Evolutionary conservation across 2,797 vertebrate species (phyloP).

Genomic region (Lithobates sylvaticus): DNA sequence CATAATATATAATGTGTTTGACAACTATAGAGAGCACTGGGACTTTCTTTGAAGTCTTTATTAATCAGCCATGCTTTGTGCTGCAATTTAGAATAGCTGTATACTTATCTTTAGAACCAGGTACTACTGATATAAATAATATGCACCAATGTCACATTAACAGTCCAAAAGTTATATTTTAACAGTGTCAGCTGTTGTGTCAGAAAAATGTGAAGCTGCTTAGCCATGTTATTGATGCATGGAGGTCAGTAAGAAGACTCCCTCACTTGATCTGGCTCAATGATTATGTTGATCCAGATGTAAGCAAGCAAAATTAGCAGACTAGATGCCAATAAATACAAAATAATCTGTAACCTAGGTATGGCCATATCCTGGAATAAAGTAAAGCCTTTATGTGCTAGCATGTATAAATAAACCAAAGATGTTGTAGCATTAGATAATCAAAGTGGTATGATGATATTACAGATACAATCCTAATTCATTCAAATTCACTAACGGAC

Average conservation of each 20-base stretch:
- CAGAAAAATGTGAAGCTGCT: neutral
- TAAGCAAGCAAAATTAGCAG: conserved; percentile 29
- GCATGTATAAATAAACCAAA: conserved; percentile 18
- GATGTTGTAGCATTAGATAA: neutral
- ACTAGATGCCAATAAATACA: conserved; percentile 36
- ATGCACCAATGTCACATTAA: too few relatives aligned
- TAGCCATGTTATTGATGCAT: neutral
- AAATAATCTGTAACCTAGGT: conserved; percentile 22
- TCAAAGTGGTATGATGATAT: too few relatives aligned
- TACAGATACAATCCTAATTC: too few relatives aligned
- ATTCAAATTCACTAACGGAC: too few relatives aligned
- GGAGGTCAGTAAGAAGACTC: conserved; percentile 16
- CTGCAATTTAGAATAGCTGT: neutral
- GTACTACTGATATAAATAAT: too few relatives aligned
- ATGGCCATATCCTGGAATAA: conserved; percentile 14
- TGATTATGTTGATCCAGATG: conserved; percentile 24
- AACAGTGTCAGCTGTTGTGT: too few relatives aligned
- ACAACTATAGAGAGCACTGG: too few relatives aligned
- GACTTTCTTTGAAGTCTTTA: too few relatives aligned
- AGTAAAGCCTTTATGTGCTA: conserved; percentile 1
- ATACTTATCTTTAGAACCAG: too few relatives aligned
- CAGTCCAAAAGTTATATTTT: neutral
- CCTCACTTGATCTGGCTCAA: neutral
- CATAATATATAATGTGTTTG: too few relatives aligned
- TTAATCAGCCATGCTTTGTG: neutral